Conservation (phyloP, 2,797 vertebrate genomes). For the Peromyscus nudipes region DNA sequence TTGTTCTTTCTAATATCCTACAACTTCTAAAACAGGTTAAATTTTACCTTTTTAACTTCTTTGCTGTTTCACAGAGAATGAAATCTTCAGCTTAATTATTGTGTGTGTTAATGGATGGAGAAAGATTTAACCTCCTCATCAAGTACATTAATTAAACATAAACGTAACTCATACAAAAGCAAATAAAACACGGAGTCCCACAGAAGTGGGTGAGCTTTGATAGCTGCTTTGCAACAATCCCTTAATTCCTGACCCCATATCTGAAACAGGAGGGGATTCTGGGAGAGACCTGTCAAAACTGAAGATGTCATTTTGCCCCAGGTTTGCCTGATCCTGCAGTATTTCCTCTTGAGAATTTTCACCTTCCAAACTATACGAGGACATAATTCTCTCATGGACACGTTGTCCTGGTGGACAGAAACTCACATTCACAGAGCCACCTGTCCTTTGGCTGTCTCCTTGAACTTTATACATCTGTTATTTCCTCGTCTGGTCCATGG, state of each 20-base stretch:
- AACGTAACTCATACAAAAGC: not conserved
- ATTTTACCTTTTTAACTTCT: not conserved
- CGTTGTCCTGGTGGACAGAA: no score
- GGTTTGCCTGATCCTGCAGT: not conserved
- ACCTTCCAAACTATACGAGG: not conserved
- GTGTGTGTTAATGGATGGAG: not conserved
- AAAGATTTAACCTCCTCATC: not conserved
- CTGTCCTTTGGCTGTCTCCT: rapidly evolving
- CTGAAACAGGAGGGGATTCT: not conserved
- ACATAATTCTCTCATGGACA: not conserved
- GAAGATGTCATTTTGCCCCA: not conserved
- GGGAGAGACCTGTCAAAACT: not conserved
- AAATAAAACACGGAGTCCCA: not conserved
- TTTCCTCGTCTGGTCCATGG: not conserved
- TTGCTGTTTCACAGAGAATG: not conserved
- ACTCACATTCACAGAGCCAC: rapidly evolving
- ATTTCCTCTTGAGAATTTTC: not conserved
- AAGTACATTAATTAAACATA: not conserved
- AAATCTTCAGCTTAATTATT: not conserved
- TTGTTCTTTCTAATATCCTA: not conserved
- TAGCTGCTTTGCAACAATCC: not conserved
- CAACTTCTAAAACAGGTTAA: not conserved
- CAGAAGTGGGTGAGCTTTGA: not conserved
- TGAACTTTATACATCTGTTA: not conserved
- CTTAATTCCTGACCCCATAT: not conserved